These are phyloP conservation scores for Ophioninae sp. DNA, from an alignment of 2,888 invertebrate genomes.

Conservation along the genomic window DNA sequence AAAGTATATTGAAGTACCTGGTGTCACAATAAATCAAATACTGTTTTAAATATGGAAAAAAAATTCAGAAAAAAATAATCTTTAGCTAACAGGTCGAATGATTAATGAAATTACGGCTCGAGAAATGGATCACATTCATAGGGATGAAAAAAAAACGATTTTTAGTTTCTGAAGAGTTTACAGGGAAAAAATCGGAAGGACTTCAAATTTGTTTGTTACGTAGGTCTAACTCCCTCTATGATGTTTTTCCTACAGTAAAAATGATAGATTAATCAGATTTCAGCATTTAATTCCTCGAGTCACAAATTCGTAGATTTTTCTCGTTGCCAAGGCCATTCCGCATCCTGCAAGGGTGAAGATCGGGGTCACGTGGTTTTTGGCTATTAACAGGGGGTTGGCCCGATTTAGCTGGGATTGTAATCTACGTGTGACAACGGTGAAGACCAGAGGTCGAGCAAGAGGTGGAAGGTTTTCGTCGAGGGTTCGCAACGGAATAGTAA, in stretches of 20 bases:
- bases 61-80: too few species aligned
- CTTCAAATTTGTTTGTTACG: too few species aligned
- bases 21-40: too few species aligned
- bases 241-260: neutral
- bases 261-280: neutral
- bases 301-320: conserved; percentile 18
- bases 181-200: too few species aligned
- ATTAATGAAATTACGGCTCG: too few species aligned
- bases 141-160: too few species aligned
- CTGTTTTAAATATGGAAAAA: too few species aligned
- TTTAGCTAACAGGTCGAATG: too few species aligned
- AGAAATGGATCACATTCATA: too few species aligned
- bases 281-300: conserved; percentile 2
- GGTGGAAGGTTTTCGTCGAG: conserved; percentile 60
- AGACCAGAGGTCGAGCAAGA: conserved; percentile 28
- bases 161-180: too few species aligned
- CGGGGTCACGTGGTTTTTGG: conserved; percentile 63
- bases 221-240: neutral
- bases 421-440: conserved; percentile 65
- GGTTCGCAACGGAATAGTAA: conserved; percentile 69
- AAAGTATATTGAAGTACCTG: too few species aligned
- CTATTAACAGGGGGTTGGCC: conserved; percentile 72
- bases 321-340: conserved; percentile 19
- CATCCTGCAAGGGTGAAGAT: conserved; percentile 14
- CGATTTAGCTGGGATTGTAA: conserved; percentile 78